Evolutionary conservation across 1,140 invertebrate genomes (phyloP), one percentile per base, ranked within the genome.

Genomic region (Drosophila santomea): DNA sequence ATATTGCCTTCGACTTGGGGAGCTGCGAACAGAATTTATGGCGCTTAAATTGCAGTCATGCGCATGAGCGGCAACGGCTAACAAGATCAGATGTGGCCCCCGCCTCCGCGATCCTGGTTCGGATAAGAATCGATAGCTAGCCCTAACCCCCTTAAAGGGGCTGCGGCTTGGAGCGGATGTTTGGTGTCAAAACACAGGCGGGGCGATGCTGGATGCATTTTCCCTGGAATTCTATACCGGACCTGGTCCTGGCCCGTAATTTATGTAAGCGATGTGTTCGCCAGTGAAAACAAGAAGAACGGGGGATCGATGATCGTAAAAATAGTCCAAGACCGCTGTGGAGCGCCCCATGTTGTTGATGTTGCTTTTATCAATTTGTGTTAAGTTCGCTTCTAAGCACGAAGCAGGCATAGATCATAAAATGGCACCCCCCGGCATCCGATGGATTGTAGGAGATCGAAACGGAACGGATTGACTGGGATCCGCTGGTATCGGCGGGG

Each of bases 1-100:
- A 88, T 48, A 69, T 78, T 78, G 78, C 81, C 78, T 86, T 54
- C 67, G 63, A 75, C 41, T 56, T 59, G 67, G 56, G 61, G 56
- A 73, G 28, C 60, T 58, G 82, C 54, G 58, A 67, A 60, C 61
- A 88, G 58, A 86, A 86, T 86, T 86, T 86, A 86, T 86, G 83
- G 83, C 83, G 83, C 83, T 88, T 86, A 86, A 86, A 88, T 86
- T 88, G 83, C 83, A 86, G 79, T 86, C 83, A 86, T 82, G 83
- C 83, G 83, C 83, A 82, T 88, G 63, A 88, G 75, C 67, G 77
- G 81, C 76, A 80, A 76, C 77, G 66, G 74, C 83, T 79, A 88
- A 86, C 83, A 86, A 88, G 78, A 76, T 88, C 71, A 67, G 52
- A 20, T 45, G 43, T 48, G n/a, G 41, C 54, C 44, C 54, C 48